phyloP scores from a whole-genome alignment of 2,888 invertebrate species.

The Tenodera sinensis region DNA sequence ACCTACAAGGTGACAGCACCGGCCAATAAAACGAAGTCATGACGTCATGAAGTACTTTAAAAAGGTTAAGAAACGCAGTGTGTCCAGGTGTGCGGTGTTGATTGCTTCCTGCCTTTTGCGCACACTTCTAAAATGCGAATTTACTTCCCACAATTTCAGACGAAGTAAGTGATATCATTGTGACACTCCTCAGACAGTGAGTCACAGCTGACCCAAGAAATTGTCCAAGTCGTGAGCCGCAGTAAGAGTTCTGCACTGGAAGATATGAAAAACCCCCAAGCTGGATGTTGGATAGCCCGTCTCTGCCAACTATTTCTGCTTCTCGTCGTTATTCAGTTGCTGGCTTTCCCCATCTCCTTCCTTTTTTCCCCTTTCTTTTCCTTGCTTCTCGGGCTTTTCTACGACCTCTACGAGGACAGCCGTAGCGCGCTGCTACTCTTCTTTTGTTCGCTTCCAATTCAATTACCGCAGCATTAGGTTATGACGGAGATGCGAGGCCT shows the following conservation, averaged over 20 bases:
- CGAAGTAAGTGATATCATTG: no score
- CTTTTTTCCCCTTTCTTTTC: background rate
- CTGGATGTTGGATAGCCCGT: background rate
- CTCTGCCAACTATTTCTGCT: background rate
- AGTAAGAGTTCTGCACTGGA: background rate
- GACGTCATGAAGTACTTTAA: no score
- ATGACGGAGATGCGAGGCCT: conserved; percentile 18
- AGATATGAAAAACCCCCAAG: background rate
- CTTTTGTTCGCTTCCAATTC: conserved; percentile 25
- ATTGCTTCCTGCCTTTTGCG: no score
- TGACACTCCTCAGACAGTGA: no score
- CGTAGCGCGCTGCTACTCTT: background rate
- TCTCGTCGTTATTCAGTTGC: background rate
- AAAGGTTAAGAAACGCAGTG: no score
- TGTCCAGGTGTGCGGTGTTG: no score
- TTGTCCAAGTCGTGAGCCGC: background rate
- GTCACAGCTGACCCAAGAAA: no score
- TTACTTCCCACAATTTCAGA: no score
- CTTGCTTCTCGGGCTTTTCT: background rate
- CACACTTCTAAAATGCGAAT: no score
- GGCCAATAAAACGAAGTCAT: no score
- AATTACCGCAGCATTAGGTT: conserved; percentile 27
- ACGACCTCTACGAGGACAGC: background rate
- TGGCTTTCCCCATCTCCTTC: background rate
- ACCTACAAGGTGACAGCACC: no score